Base-by-base conservation (phyloP, 1,140 invertebrate genomes). In the Lepidotrigona ventralis region DNA sequence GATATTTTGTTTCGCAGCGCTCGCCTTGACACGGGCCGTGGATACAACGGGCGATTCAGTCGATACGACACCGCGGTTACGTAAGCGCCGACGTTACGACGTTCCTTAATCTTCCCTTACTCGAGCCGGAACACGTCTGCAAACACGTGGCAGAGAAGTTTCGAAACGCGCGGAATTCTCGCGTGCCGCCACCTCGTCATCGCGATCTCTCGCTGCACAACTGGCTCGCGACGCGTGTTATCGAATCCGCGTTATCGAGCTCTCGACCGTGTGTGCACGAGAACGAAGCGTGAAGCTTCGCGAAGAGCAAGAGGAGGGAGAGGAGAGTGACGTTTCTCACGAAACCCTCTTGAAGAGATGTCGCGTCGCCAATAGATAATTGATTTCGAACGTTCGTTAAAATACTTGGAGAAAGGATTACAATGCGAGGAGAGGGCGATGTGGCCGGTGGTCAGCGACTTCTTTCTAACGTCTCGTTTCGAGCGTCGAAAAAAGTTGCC, bases 31-130 rank as follows among this genome's bases (percentile, higher is more conserved):
- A 54, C 58, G 70, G 39, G 6, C 39, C 71, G 70, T 54, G 70
- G 70, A 81, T 81, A 74, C 70, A 54, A 81, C 29, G 66, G 66
- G 21, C 71, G 54, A 74, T 51, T 53, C 46, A 60, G 46, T 60
- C 70, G 58, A 64, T 74, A 0, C 54, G 0, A 6, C 39, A 6
- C 6, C 6, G 39, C 3, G 54, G 71, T 74, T 81, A 81, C 58
- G 23, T 74, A 81, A 74, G 46, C 15, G 8, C 39, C 29, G 71
- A 74, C 70, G 56, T n/a, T 54, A 39, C 70, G 11, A 66, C 39
- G 39, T 64, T 81, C 70, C 71, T 74, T 54, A 58, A 81, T 74
- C 58, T 46, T 51, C n/a, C 15, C 26, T 51, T 74, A 66, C 66
- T 64, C 70, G 39, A 8, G 39, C 0, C 39, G 8, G 39, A 33